phyloP scores from a whole-genome alignment of 2,888 invertebrate genomes.

The Acrobasis suavella region DNA sequence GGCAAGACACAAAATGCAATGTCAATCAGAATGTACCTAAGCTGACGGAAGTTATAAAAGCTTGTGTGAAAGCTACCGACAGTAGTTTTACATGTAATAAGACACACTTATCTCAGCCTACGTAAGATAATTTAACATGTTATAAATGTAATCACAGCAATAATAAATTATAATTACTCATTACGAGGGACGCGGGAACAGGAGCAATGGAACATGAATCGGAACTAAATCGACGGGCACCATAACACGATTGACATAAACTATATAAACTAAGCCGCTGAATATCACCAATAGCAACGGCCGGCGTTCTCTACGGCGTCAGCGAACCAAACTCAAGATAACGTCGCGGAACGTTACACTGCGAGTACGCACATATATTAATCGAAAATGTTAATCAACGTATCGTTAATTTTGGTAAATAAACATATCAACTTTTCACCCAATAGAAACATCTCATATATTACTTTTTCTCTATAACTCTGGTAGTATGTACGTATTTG shows the following conservation, averaged over 20 bases:
- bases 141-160: slow-evolving; percentile 80
- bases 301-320: slow-evolving; percentile 19
- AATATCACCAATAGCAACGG: slow-evolving; percentile 43
- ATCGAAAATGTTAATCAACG: slow-evolving; percentile 62
- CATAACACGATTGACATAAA: slow-evolving; percentile 70
- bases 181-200: slow-evolving; percentile 61
- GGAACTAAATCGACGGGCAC: slow-evolving; percentile 67
- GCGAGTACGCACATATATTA: slow-evolving; percentile 50
- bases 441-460: slow-evolving; percentile 80
- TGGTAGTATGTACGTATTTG: slow-evolving; percentile 68
- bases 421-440: slow-evolving; percentile 74
- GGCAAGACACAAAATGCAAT: slow-evolving; percentile 36
- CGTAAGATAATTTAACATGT: slow-evolving; percentile 66
- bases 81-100: slow-evolving; percentile 57
- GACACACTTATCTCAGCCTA: slow-evolving; percentile 65
- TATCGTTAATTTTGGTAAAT: slow-evolving; percentile 76
- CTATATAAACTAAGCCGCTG: slow-evolving; percentile 66
- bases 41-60: slow-evolving; percentile 41
- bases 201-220: slow-evolving; percentile 66
- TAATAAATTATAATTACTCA: slow-evolving; percentile 72
- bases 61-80: slow-evolving; percentile 52
- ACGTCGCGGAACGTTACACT: slow-evolving; percentile 37
- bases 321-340: slow-evolving; percentile 23
- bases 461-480: slow-evolving; percentile 75
- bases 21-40: slow-evolving; percentile 43